These are phyloP conservation scores for Sthenelais limicola DNA, from an alignment of 2,888 invertebrate species.

Conservation along the genomic window DNA sequence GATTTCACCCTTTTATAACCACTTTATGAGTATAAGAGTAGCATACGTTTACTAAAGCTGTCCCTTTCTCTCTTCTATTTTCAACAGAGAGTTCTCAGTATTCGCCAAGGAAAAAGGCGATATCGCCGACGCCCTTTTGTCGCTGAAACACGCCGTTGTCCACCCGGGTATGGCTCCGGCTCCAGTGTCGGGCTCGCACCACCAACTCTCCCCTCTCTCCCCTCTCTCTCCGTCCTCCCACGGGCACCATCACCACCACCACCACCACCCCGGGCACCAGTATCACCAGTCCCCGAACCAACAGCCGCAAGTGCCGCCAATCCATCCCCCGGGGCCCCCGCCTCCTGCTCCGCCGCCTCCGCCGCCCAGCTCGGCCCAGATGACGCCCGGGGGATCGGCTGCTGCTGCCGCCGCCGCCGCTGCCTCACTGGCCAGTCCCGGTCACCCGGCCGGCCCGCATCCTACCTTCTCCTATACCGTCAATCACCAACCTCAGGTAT, in stretches of 20 bases:
- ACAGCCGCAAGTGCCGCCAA: neutral
- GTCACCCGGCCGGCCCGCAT: conserved; percentile 1
- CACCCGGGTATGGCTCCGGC: conserved; percentile 76
- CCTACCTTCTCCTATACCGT: conserved; percentile 45
- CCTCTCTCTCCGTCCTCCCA: conserved; percentile 68
- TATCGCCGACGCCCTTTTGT: conserved; percentile 90
- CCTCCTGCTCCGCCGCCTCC: conserved; percentile 85
- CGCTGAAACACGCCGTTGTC: conserved; percentile 89
- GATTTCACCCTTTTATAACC: too few relatives aligned
- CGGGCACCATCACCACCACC: conserved; percentile 13
- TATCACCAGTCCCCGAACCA: conserved; percentile 1
- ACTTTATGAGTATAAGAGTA: too few relatives aligned
- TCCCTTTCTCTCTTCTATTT: too few relatives aligned
- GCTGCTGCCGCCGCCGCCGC: neutral
- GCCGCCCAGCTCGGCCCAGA: conserved; percentile 96
- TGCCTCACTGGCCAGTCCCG: conserved; percentile 40
- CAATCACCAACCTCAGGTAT: conserved; percentile 59
- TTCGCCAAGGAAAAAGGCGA: conserved; percentile 74
- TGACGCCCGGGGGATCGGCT: neutral
- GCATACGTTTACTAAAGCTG: too few relatives aligned
- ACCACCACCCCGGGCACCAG: neutral
- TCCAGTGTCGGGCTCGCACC: neutral
- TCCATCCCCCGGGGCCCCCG: conserved; percentile 40
- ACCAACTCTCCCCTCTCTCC: conserved; percentile 54
- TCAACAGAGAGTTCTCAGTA: conserved; percentile 63